These are phyloP conservation scores for Bos taurus DNA, from an alignment of 2,113 vertebrate species.

Conservation along the genomic window ARS-UCD2.0 NC_037333.1:88135001-88135500, in stretches of 20 bases:
- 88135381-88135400: not conserved
- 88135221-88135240: not conserved
- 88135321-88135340: not conserved
- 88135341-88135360: not conserved
- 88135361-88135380: not conserved
- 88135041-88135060: not conserved
- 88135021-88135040: not conserved
- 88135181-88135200: not conserved
- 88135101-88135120: not conserved
- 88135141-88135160: not conserved
- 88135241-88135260: not conserved
- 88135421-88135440: not conserved
- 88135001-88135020: not conserved
- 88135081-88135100: not conserved
- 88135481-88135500: not conserved
- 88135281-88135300: not conserved
- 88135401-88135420: not conserved
- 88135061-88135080: not conserved
- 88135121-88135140: not conserved
- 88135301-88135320: not conserved
- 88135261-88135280: not conserved
- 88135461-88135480: not conserved
- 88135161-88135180: not conserved
- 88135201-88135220: not conserved
- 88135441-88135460: not conserved